Evolutionary conservation across 2,888 invertebrate species (phyloP), one percentile per base, ranked within the genome.

Genomic region (Phengaris arion): DNA sequence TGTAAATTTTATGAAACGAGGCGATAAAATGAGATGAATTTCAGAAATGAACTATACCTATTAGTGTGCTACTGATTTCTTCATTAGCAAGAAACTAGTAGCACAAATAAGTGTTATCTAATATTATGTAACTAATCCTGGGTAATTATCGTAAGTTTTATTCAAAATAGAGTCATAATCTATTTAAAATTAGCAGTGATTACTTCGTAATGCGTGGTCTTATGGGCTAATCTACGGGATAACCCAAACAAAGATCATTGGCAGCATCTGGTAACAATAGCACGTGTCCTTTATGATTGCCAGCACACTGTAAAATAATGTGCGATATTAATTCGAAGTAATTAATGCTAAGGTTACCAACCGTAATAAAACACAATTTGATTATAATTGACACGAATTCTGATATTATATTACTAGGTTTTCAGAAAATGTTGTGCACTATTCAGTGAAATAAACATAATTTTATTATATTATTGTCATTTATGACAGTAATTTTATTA

Each of bases 231-330:
- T 54, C 22, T 15, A 54, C 35, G 12, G 54, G 35, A 52, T 72
- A 52, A 72, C 51, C 72, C 72, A 72, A 72, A 72, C 72, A 72
- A 72, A 72, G 72, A 72, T 72, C 54, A 72, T 54, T 54, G 52
- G 72, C 35, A 72, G 35, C 72, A 72, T 72, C 72, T 72, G 72
- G 72, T 35, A 72, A 72, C 52, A 52, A 52, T 72, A 72, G 54
- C 72, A 72, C 72, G 72, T 72, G 72, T 22, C 72, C 52, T 54
- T 54, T 54, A 72, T 72, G 54, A 54, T 72, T 51, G 52, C 52
- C 72, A 52, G 52, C 52, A 35, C 22, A 72, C 35, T 72, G 72
- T 10, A 72, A 72, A 72, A 54, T 72, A 54, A 72, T 52, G 54
- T 52, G 54, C 54, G 35, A 35, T 22, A 72, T 54, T 22, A 72